Evolutionary conservation across 2,888 invertebrate species (phyloP).

Genomic region (Loripinus fragilis): DNA sequence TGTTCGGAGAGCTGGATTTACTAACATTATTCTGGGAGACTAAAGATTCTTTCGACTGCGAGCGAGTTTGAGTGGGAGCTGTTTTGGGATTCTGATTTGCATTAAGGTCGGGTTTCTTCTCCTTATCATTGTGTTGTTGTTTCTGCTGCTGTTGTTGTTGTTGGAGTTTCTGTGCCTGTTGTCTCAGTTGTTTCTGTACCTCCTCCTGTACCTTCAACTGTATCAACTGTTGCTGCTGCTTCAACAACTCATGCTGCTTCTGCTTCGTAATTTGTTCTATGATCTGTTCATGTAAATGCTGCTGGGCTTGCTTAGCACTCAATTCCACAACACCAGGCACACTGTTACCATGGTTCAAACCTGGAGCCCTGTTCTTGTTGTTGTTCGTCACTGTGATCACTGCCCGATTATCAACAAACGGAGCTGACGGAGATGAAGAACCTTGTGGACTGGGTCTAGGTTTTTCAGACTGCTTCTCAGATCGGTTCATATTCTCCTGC

Average conservation of each 20-base stretch:
- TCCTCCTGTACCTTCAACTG: slow-evolving; percentile 48
- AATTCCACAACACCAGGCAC: slow-evolving; percentile 4
- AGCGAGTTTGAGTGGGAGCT: background rate
- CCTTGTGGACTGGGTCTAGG: slow-evolving; percentile 8
- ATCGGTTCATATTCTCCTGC: background rate
- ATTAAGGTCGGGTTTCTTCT: slow-evolving; percentile 22
- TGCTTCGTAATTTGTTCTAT: slow-evolving; percentile 1
- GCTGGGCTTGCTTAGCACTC: slow-evolving; percentile 15
- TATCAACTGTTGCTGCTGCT: slow-evolving; percentile 51
- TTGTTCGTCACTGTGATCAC: slow-evolving; percentile 22
- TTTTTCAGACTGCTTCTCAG: slow-evolving; percentile 6
- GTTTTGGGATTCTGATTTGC: background rate
- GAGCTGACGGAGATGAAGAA: slow-evolving; percentile 1
- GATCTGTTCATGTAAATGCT: slow-evolving; percentile 7
- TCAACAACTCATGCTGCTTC: slow-evolving; percentile 50
- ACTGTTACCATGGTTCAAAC: background rate
- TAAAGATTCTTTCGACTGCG: slow-evolving; percentile 14
- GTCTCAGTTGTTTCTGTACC: slow-evolving; percentile 42
- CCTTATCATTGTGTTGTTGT: slow-evolving; percentile 28
- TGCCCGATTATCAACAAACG: slow-evolving; percentile 49
- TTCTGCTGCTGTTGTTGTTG: slow-evolving; percentile 42
- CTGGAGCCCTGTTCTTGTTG: background rate
- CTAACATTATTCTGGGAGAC: background rate
- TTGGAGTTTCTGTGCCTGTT: slow-evolving; percentile 45
- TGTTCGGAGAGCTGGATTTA: background rate